phyloP scores from a whole-genome alignment of 2,113 vertebrate genomes.

The Neolamprologus fasciatus region DNA sequence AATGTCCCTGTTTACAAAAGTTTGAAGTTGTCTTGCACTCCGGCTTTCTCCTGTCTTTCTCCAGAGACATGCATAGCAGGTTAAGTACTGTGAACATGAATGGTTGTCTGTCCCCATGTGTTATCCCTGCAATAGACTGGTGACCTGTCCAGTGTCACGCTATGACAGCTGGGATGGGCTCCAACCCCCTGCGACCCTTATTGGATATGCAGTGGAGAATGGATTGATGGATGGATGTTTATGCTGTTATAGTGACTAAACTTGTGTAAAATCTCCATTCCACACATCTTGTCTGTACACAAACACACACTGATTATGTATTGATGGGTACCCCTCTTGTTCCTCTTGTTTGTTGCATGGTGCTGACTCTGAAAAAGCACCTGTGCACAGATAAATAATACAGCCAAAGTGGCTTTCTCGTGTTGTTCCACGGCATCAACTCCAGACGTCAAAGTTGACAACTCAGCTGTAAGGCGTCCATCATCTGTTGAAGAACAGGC shows the following conservation, averaged over 20 bases:
- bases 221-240: not conserved
- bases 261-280: not conserved
- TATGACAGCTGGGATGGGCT: not conserved
- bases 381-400: conserved; percentile 51
- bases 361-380: conserved; percentile 40
- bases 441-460: conserved; percentile 38
- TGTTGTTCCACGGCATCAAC: conserved; percentile 40
- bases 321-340: not conserved
- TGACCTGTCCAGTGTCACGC: not conserved
- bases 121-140: not conserved
- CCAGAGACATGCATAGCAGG: not conserved
- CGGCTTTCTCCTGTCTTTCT: not conserved
- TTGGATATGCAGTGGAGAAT: not conserved
- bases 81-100: not conserved
- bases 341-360: conserved; percentile 14
- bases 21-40: not conserved
- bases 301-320: not conserved
- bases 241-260: not conserved
- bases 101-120: not conserved
- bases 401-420: conserved; percentile 39
- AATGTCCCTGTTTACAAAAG: not conserved
- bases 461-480: conserved; percentile 54
- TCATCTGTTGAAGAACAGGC: conserved; percentile 43
- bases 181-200: not conserved
- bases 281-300: not conserved